Conservation (phyloP, 37 sponge, comb jelly and placozoan species). For the Tethya wilhelma region DNA sequence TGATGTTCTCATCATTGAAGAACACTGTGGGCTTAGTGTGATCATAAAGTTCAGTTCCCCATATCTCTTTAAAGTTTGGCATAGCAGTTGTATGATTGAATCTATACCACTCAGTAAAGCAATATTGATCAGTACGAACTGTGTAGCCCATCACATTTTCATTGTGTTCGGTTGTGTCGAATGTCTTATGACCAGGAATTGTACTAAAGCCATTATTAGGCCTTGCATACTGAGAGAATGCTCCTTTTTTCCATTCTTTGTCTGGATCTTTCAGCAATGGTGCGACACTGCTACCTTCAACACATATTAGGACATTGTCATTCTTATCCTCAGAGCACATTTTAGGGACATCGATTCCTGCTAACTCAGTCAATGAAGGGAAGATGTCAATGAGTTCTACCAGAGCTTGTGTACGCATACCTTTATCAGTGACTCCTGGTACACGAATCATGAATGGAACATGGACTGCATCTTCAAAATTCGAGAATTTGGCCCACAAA, state of each 20-base stretch:
- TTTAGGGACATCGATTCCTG: slow-evolving; percentile 7
- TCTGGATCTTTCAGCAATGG: slow-evolving; percentile 42
- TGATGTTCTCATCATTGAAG: slow-evolving; percentile 56
- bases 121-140: slow-evolving; percentile 26
- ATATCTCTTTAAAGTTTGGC: slow-evolving; percentile 22
- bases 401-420: slow-evolving; percentile 24
- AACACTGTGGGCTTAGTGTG: slow-evolving; percentile 21
- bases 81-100: slow-evolving; percentile 22
- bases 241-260: slow-evolving; percentile 44
- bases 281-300: slow-evolving; percentile 30
- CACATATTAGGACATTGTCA: slow-evolving; percentile 18
- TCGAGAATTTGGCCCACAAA: slow-evolving; percentile 41
- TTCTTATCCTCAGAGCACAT: slow-evolving; percentile 41
- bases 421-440: slow-evolving; percentile 27
- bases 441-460: slow-evolving; percentile 59
- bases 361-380: slow-evolving; percentile 36
- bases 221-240: slow-evolving; percentile 55
- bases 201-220: background rate
- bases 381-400: slow-evolving; percentile 54
- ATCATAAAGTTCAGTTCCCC: slow-evolving; percentile 58
- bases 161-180: slow-evolving; percentile 12
- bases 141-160: slow-evolving; percentile 65
- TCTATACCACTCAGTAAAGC: slow-evolving; percentile 52
- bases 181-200: slow-evolving; percentile 19
- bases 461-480: slow-evolving; percentile 57